Percentiles rank a stretch among this genome's conserved stretches.
These are phyloP conservation scores for Drosophila grimshawi DNA, from an alignment of 1,140 invertebrate species.

Conservation along the genomic window DNA sequence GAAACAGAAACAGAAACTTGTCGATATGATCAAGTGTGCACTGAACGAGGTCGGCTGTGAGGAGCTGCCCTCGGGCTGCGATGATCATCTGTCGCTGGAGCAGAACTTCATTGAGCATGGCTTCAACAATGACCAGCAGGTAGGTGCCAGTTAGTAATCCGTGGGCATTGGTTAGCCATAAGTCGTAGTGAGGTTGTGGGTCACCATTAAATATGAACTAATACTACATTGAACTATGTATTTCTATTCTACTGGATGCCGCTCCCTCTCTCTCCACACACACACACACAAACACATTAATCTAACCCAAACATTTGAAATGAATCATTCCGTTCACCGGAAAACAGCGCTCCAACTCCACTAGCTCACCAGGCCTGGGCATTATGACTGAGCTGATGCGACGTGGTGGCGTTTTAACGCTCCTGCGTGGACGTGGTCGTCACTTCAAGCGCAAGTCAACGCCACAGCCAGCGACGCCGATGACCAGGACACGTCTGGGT, in stretches of 20 bases:
- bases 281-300: slow-evolving; percentile 27
- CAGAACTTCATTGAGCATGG: slow-evolving; percentile 84
- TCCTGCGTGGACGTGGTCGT: slow-evolving; percentile 70
- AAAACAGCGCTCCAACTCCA: slow-evolving; percentile 71
- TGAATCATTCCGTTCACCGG: slow-evolving; percentile 1
- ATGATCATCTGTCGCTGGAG: slow-evolving; percentile 88
- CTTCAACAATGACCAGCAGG: slow-evolving; percentile 83
- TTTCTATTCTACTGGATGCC: slow-evolving; percentile 60
- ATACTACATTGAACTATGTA: slow-evolving; percentile 28
- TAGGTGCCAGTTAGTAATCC: slow-evolving; percentile 42
- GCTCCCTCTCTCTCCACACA: slow-evolving; percentile 30
- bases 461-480: slow-evolving; percentile 75
- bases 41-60: slow-evolving; percentile 93
- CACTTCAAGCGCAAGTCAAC: slow-evolving; percentile 80
- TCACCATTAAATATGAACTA: slow-evolving; percentile 32
- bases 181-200: slow-evolving; percentile 37
- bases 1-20: slow-evolving; percentile 91
- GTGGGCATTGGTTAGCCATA: slow-evolving; percentile 37
- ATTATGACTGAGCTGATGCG: slow-evolving; percentile 79
- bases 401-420: slow-evolving; percentile 76
- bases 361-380: slow-evolving; percentile 75
- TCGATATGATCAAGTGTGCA: slow-evolving; percentile 92
- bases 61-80: slow-evolving; percentile 93
- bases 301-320: slow-evolving; percentile 36
- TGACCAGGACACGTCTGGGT: slow-evolving; percentile 57